Evolutionary conservation across 2,888 invertebrate species (phyloP).

Genomic region (Calameuta filiformis): DNA sequence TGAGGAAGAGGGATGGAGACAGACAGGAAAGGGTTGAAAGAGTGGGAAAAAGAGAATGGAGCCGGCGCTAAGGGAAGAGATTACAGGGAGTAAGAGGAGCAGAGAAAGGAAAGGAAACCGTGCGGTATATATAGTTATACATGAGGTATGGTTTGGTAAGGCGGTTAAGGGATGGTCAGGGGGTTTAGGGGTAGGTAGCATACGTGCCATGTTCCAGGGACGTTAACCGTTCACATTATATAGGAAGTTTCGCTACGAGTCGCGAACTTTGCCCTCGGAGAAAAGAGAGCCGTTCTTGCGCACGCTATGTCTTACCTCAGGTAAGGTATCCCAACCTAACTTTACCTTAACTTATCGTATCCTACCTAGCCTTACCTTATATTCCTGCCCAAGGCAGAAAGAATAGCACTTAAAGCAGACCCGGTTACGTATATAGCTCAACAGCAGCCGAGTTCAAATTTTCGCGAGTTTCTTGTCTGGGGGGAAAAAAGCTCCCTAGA

Average conservation of each 20-base stretch:
- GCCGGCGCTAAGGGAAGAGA: neutral
- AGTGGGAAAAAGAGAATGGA: neutral
- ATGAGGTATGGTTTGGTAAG: neutral
- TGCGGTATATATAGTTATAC: neutral
- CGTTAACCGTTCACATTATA: neutral
- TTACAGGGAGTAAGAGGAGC: neutral
- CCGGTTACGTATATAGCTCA: neutral
- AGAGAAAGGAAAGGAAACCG: neutral
- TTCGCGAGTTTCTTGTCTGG: neutral
- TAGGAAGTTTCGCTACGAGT: neutral
- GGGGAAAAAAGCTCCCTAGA: neutral
- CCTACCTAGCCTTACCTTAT: neutral
- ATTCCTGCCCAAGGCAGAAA: neutral
- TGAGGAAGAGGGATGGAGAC: neutral
- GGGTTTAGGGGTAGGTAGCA: neutral
- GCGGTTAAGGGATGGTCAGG: neutral
- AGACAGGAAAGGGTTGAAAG: neutral
- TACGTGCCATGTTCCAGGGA: neutral
- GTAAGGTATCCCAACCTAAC: neutral
- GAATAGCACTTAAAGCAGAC: neutral
- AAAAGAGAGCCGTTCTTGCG: neutral
- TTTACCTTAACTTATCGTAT: neutral
- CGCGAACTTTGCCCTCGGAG: conserved; percentile 1
- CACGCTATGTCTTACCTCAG: neutral
- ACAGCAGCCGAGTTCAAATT: neutral